Percentiles rank a stretch among this genome's conserved stretches.
These are phyloP conservation scores for Polypterus bichir DNA, from an alignment of 2,113 vertebrate genomes.

Conservation along the genomic window DNA sequence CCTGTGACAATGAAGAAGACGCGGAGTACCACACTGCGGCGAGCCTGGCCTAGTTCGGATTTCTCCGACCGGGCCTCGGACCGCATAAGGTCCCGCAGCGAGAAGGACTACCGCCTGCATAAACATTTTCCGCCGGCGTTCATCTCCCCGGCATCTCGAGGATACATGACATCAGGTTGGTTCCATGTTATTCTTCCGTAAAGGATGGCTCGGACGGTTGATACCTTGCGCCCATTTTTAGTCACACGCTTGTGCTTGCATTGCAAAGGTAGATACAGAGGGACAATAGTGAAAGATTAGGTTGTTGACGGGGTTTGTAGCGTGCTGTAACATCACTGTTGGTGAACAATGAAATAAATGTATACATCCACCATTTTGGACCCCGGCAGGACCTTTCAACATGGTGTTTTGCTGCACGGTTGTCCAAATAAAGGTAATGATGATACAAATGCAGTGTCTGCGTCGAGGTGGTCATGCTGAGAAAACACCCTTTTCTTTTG, in stretches of 20 bases:
- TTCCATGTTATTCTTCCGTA: constrained; percentile 28
- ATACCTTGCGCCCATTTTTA: too few relatives aligned
- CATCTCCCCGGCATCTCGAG: constrained; percentile 78
- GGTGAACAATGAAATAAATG: constrained; percentile 34
- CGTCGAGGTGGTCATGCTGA: too few relatives aligned
- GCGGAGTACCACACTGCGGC: constrained; percentile 80
- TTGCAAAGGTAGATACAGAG: constrained; percentile 1
- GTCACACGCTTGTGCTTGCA: constrained; percentile 1
- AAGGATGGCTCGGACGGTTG: not conserved
- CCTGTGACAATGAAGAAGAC: constrained; percentile 87
- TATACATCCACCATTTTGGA: constrained; percentile 66
- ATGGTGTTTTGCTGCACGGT: constrained; percentile 44
- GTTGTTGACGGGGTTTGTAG: constrained; percentile 9
- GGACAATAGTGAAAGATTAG: constrained; percentile 2
- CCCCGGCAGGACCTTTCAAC: constrained; percentile 42
- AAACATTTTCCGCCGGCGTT: constrained; percentile 91
- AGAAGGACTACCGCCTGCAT: constrained; percentile 95
- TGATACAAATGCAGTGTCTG: too few relatives aligned
- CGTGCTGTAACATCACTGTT: constrained; percentile 25
- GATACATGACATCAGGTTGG: constrained; percentile 93
- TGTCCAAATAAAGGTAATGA: not conserved
- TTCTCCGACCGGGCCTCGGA: constrained; percentile 85
- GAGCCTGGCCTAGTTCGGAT: constrained; percentile 93
- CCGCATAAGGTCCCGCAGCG: constrained; percentile 84
- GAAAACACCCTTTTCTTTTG: too few relatives aligned